Percentiles rank a stretch among this genome's conserved stretches.
These are phyloP conservation scores for Tipula helvola DNA, from an alignment of 2,888 invertebrate species.

Conservation along the genomic window DNA sequence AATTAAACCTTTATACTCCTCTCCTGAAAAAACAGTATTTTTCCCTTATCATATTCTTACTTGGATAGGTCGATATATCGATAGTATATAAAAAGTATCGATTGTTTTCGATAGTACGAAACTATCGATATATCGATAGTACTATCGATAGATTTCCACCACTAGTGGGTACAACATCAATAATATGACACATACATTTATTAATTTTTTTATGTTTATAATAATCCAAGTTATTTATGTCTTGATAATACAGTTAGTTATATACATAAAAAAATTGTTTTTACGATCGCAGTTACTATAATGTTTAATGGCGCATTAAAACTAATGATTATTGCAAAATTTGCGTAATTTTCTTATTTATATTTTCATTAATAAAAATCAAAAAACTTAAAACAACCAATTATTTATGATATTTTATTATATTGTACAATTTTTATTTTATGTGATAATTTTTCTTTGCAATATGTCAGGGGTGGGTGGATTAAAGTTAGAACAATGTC, in stretches of 20 bases:
- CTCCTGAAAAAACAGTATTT: too few relatives aligned
- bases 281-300: background rate
- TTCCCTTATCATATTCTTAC: too few relatives aligned
- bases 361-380: background rate
- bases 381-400: background rate
- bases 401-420: background rate
- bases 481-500: background rate
- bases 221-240: background rate
- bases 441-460: background rate
- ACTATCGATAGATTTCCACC: too few relatives aligned
- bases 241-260: background rate
- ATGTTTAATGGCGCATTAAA: background rate
- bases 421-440: background rate
- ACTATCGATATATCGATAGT: too few relatives aligned
- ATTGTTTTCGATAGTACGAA: too few relatives aligned
- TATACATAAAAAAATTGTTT: background rate
- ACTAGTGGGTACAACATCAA: too few relatives aligned
- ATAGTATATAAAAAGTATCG: too few relatives aligned
- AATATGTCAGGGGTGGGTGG: background rate
- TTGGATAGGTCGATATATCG: too few relatives aligned
- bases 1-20: too few relatives aligned
- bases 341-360: background rate
- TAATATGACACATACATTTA: too few relatives aligned
- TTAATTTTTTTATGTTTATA: too few relatives aligned
- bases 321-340: background rate